These are phyloP conservation scores for Lathamus discolor DNA, from an alignment of 2,113 vertebrate species.

Conservation along the genomic window DNA sequence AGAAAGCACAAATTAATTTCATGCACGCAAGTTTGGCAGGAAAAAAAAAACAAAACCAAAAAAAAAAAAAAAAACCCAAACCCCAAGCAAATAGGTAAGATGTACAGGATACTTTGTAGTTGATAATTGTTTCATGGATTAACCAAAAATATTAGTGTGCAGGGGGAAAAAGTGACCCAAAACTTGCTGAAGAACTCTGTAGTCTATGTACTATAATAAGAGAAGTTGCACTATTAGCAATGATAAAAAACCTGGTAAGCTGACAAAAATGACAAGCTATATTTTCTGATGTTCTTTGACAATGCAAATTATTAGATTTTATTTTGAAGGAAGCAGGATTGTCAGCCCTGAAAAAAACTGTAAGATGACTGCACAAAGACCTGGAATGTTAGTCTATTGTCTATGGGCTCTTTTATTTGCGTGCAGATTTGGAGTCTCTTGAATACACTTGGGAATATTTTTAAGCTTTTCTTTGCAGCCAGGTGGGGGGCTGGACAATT, in stretches of 20 bases:
- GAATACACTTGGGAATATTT: neutral
- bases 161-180: neutral
- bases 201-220: neutral
- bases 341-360: neutral
- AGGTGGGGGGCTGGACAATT: neutral
- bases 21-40: neutral
- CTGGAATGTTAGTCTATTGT: neutral
- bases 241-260: neutral
- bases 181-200: neutral
- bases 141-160: neutral
- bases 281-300: slow-evolving; percentile 28
- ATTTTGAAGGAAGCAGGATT: neutral
- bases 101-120: neutral
- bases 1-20: neutral
- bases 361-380: neutral
- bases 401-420: neutral
- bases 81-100: rapidly evolving
- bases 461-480: neutral
- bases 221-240: neutral
- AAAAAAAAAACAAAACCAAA: neutral
- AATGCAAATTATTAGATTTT: neutral
- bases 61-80: too few relatives aligned
- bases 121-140: neutral
- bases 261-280: slow-evolving; percentile 48
- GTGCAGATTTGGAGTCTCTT: neutral